Conservation (phyloP, 2,888 invertebrate species). For the Synergus umbraculus region DNA sequence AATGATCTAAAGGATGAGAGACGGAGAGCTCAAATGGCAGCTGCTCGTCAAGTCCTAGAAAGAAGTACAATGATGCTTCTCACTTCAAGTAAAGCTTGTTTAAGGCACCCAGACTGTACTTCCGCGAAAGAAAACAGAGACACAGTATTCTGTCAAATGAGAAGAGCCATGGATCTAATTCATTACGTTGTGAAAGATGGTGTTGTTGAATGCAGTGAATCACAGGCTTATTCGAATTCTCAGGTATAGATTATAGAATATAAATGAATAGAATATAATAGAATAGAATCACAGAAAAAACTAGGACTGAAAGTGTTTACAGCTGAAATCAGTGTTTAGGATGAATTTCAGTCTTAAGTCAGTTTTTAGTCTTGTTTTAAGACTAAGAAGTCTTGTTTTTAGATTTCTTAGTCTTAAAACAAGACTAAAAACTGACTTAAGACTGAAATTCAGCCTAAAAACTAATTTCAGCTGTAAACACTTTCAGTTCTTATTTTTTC, state of each 20-base stretch:
- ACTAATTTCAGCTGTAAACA: no score
- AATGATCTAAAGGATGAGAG: conserved; percentile 96
- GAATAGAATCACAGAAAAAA: no score
- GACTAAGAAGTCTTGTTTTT: no score
- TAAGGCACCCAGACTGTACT: conserved; percentile 95
- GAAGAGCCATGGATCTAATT: conserved; percentile 97
- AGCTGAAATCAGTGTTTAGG: no score
- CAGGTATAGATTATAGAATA: conserved; percentile 65
- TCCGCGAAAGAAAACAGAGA: conserved; percentile 97
- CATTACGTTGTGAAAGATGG: conserved; percentile 98
- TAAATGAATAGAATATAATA: no score
- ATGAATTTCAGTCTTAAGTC: no score
- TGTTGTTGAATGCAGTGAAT: conserved; percentile 82
- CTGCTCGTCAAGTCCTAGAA: conserved; percentile 96
- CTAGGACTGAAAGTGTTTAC: no score
- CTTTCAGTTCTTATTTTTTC: no score
- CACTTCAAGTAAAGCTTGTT: conserved; percentile 97
- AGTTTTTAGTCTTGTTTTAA: no score
- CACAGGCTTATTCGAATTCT: conserved; percentile 75
- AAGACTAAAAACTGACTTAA: no score
- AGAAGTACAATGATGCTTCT: conserved; percentile 97
- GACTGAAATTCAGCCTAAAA: no score
- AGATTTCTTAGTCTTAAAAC: no score
- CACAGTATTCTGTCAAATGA: conserved; percentile 98
- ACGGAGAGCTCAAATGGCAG: conserved; percentile 96